A percentile compares a stretch with the other conserved stretches of the same genome.
Conservation (phyloP, 1,140 invertebrate species). For the Camponotus pennsylvanicus region DNA sequence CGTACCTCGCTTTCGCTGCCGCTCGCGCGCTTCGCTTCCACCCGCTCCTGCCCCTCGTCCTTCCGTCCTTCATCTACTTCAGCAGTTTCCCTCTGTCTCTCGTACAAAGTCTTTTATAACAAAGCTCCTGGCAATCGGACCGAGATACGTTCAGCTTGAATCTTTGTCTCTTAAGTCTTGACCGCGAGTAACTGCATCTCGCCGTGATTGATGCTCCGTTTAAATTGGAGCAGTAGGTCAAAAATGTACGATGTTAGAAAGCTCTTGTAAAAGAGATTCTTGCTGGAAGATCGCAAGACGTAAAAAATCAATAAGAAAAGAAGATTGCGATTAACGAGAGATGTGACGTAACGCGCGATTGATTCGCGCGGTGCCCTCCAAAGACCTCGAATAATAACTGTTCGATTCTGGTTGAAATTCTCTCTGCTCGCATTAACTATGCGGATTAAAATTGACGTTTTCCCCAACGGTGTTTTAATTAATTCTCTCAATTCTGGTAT, state of each 20-base stretch:
- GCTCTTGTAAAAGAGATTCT: neutral
- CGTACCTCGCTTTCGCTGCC: slow-evolving; percentile 42
- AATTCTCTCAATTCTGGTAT: slow-evolving; percentile 48
- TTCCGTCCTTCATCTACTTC: neutral
- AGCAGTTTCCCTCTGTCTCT: neutral
- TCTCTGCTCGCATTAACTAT: neutral
- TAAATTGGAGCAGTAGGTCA: slow-evolving; percentile 21
- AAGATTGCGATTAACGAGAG: neutral
- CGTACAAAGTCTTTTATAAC: neutral
- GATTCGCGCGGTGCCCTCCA: neutral
- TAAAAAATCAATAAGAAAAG: neutral
- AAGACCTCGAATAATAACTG: slow-evolving; percentile 26
- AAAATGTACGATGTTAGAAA: slow-evolving; percentile 4
- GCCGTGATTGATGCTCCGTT: neutral
- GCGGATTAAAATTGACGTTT: slow-evolving; percentile 41
- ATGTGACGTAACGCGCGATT: neutral
- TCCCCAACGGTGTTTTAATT: slow-evolving; percentile 41
- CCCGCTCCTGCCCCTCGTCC: slow-evolving; percentile 1
- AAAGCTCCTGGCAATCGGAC: slow-evolving; percentile 13
- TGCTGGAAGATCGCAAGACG: neutral
- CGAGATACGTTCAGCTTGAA: neutral
- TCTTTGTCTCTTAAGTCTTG: neutral
- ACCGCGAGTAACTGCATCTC: slow-evolving; percentile 19
- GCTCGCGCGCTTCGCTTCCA: neutral
- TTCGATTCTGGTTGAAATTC: slow-evolving; percentile 27